These are phyloP conservation scores for Halotydeus destructor DNA, from an alignment of 1,140 invertebrate genomes.

Conservation along the genomic window DNA sequence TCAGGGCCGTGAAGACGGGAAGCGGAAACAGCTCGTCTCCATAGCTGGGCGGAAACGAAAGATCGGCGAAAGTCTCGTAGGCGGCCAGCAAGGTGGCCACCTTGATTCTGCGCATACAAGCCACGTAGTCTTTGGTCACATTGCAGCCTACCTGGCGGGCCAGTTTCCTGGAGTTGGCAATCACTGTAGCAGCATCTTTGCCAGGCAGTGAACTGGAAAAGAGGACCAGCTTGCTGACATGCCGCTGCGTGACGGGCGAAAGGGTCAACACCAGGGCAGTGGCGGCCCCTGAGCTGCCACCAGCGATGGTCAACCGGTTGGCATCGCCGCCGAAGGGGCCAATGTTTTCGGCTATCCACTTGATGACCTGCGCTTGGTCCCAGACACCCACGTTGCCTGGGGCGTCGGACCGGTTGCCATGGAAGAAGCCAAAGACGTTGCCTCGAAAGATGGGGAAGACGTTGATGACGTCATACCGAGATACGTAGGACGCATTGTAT, in stretches of 20 bases:
- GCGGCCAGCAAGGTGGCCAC: too few relatives aligned
- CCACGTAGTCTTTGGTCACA: too few relatives aligned
- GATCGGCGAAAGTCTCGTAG: too few relatives aligned
- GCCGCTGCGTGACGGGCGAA: slow-evolving; percentile 17
- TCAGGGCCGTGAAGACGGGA: too few relatives aligned
- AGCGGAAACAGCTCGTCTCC: too few relatives aligned
- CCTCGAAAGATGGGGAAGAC: not conserved
- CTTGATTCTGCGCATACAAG: too few relatives aligned
- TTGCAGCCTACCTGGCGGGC: too few relatives aligned
- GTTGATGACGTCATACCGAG: slow-evolving; percentile 1
- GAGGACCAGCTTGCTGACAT: slow-evolving; percentile 23
- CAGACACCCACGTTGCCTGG: not conserved
- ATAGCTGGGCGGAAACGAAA: too few relatives aligned
- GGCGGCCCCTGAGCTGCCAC: slow-evolving; percentile 32
- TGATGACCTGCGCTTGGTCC: not conserved
- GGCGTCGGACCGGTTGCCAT: not conserved
- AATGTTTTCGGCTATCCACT: slow-evolving; percentile 4
- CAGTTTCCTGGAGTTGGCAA: too few relatives aligned
- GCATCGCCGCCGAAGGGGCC: not conserved
- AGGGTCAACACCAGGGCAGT: slow-evolving; percentile 28
- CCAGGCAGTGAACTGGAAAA: too few relatives aligned
- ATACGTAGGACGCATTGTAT: too few relatives aligned
- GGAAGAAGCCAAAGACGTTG: slow-evolving; percentile 1
- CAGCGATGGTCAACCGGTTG: slow-evolving; percentile 32
- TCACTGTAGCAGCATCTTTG: too few relatives aligned